These are phyloP conservation scores for Morinoia aosen DNA, from an alignment of 2,888 invertebrate genomes.

Conservation along the genomic window DNA sequence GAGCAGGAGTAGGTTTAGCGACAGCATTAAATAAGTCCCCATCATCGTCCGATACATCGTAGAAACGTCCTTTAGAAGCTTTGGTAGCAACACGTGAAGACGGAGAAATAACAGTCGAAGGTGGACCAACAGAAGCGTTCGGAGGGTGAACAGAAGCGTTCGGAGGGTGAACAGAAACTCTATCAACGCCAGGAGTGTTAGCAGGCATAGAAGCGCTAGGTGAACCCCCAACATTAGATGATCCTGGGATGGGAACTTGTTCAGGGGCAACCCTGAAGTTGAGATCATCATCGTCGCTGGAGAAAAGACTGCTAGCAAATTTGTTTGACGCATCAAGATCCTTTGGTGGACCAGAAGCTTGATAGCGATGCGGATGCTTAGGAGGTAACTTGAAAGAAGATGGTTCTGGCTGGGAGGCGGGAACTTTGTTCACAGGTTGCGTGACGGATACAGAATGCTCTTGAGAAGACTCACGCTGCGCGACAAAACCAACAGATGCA, in stretches of 20 bases:
- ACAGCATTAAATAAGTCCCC: background rate
- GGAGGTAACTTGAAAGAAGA: background rate
- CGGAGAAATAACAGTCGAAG: background rate
- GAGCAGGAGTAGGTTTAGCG: background rate
- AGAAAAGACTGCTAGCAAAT: background rate
- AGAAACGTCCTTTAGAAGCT: background rate
- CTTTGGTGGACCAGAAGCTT: background rate
- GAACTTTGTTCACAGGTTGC: background rate
- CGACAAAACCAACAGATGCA: background rate
- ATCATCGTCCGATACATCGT: conserved; percentile 12
- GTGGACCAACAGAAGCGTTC: background rate
- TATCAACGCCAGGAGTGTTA: too few species aligned
- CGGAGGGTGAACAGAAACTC: background rate
- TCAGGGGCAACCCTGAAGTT: background rate
- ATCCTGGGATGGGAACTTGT: background rate
- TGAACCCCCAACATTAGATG: background rate
- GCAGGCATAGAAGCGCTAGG: background rate
- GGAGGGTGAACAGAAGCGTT: background rate
- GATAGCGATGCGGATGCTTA: background rate
- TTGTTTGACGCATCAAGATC: background rate
- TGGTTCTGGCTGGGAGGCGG: background rate
- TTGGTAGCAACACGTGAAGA: background rate
- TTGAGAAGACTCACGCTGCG: background rate
- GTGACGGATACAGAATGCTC: background rate
- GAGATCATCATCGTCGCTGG: background rate